Conservation (phyloP, 2,797 vertebrate genomes). For the Sebastes paucispinis region DNA sequence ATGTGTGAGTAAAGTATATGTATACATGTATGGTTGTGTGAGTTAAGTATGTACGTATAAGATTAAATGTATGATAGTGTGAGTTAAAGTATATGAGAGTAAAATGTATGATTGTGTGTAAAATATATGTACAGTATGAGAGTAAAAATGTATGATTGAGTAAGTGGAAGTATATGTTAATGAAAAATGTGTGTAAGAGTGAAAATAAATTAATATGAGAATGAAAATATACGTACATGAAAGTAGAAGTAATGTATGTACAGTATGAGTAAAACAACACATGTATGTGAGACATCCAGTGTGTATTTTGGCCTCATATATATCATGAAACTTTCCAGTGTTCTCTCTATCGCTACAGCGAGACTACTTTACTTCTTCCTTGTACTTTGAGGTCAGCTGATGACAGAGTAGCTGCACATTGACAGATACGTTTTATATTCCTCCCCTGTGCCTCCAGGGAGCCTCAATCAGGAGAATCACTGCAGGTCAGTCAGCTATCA, state of each 20-base stretch:
- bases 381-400: slow-evolving; percentile 12
- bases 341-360: neutral
- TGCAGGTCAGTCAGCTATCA: slow-evolving; percentile 27
- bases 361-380: slow-evolving; percentile 4
- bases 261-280: neutral
- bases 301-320: neutral
- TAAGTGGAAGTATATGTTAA: neutral
- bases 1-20: too few species aligned
- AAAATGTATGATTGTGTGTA: neutral
- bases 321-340: neutral
- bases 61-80: too few species aligned
- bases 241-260: neutral
- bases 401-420: slow-evolving; percentile 32
- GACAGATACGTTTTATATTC: slow-evolving; percentile 28
- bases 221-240: neutral
- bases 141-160: neutral
- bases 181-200: neutral
- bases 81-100: neutral
- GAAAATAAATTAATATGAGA: neutral
- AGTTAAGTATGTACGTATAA: too few species aligned
- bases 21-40: neutral
- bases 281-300: neutral
- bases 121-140: neutral
- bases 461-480: slow-evolving; percentile 24
- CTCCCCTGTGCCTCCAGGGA: slow-evolving; percentile 7